Evolutionary conservation across 2,797 vertebrate species (phyloP), one percentile per base, ranked within the genome.

Genomic region (Silurus lanzhouensis): DNA sequence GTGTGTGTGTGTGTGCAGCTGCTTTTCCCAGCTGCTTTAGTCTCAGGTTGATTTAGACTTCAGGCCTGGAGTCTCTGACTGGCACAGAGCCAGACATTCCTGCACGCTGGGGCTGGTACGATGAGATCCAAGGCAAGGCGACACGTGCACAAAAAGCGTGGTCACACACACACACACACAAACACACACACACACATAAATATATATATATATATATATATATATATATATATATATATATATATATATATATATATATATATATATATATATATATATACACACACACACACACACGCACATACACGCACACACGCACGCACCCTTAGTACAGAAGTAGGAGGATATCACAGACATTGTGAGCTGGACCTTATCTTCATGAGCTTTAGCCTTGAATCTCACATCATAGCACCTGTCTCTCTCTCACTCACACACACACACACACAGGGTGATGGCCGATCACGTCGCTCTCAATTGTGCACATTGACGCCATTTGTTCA

Each of bases 341-440:
- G 94, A 93, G 93, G 92, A 93, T 91, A 91, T 88, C 84, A 90
- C 91, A 95, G 94, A 94, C 93, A 92, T 95, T 93, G 93, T 38
- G 38, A 90, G 86, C 86, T 94, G 93, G 94, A 94, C 93, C 95
- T 94, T 94, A 95, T 93, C 94, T 94, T 94, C 92, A 92, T 86
- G 92, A 91, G 89, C 84, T 83, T 91, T 94, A 94, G 93, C 91
- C 91, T 74, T 85, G 87, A 90, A 91, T 88, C 80, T 81, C 79
- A 80, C 86, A 84, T 84, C 72, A 75, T 31, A 87, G 82, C 31
- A 76, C 82, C 86, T 84, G 12, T 55, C 70, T 67, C 63, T 27
- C 22, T 13, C 63, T 27, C 64, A 5, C 64, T 9, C 46, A 6
- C 22, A 22, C 10, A 22, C 68, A 46, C 38, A 71, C 38, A 71